phyloP scores from a whole-genome alignment of 2,113 vertebrate genomes.

The Donacobius atricapilla region DNA sequence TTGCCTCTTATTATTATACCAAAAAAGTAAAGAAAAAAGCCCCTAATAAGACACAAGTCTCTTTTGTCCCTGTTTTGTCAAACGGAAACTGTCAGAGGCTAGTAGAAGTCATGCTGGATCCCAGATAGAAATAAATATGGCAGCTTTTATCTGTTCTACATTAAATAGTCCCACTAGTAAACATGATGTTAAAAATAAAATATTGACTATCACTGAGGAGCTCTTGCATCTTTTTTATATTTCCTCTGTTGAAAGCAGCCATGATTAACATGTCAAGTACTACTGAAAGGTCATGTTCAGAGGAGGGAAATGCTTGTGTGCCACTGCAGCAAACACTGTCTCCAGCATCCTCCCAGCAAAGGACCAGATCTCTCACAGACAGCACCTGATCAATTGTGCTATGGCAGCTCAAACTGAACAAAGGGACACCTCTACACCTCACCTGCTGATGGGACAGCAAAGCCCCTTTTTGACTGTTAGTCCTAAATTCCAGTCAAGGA shows the following conservation, averaged over 20 bases:
- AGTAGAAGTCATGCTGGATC: not conserved
- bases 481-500: not conserved
- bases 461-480: not conserved
- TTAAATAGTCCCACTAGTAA: not conserved
- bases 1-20: not conserved
- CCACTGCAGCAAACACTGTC: not conserved
- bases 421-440: not conserved
- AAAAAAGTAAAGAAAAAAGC: not conserved
- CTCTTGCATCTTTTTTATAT: not conserved
- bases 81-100: not conserved
- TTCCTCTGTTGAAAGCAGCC: not conserved
- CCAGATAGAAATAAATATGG: not conserved
- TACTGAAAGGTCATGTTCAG: not conserved
- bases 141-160: not conserved
- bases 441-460: not conserved
- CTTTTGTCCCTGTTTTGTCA: not conserved
- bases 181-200: not conserved
- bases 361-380: not conserved
- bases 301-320: not conserved
- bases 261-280: too few species aligned
- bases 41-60: not conserved
- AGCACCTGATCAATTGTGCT: rapidly evolving
- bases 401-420: not conserved
- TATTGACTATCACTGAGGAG: not conserved
- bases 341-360: not conserved